phyloP scores from a whole-genome alignment of 2,888 invertebrate genomes.

The Drosophila vallismaia region DNA sequence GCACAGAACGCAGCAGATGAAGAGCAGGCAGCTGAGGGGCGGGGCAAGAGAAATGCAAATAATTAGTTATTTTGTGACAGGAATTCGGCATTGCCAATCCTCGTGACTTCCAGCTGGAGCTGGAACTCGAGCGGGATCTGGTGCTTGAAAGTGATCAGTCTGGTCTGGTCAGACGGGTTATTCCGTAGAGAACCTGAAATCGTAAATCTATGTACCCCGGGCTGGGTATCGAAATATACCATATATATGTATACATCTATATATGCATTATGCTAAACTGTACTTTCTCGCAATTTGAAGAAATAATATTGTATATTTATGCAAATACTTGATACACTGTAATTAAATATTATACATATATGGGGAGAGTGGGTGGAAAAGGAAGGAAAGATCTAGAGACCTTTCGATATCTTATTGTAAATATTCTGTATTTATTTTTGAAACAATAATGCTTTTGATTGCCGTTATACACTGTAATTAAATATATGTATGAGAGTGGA shows the following conservation, averaged over 20 bases:
- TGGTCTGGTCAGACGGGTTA: constrained; percentile 42
- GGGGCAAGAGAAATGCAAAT: not conserved
- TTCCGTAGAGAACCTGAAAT: constrained; percentile 39
- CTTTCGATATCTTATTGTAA: no score
- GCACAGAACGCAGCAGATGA: constrained; percentile 73
- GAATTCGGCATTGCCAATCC: constrained; percentile 12
- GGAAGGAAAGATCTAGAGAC: no score
- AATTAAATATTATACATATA: not conserved
- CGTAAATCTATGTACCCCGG: constrained; percentile 11
- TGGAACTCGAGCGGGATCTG: not conserved
- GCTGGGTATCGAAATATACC: not conserved
- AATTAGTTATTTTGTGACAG: not conserved
- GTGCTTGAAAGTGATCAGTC: not conserved
- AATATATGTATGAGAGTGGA: no score
- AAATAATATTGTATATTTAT: not conserved
- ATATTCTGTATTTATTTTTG: no score
- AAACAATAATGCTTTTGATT: no score
- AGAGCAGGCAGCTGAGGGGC: constrained; percentile 69
- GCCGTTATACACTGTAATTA: no score
- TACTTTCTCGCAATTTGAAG: not conserved
- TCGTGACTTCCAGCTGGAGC: constrained; percentile 13
- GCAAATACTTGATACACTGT: not conserved
- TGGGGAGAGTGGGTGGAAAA: not conserved
- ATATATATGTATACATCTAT: not conserved
- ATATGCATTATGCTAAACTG: not conserved